Evolutionary conservation across 2,888 invertebrate genomes (phyloP).

Genomic region (Nymphalis urticae): DNA sequence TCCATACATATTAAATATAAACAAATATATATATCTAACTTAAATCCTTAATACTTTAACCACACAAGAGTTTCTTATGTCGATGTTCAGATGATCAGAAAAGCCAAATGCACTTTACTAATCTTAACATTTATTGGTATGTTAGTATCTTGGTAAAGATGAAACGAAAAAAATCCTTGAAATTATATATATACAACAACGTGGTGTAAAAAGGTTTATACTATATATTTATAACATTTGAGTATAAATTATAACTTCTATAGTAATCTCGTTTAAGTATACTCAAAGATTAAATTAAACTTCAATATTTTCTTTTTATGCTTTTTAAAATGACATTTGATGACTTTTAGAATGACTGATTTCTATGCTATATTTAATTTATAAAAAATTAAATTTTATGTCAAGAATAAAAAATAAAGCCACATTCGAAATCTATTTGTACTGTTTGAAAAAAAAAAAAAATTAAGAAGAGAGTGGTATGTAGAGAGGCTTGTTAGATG

Average conservation of each 20-base stretch:
- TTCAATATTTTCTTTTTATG: not conserved
- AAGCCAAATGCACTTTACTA: no score
- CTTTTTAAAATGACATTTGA: not conserved
- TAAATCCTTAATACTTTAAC: no score
- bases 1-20: no score
- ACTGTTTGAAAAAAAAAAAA: slow-evolving; percentile 29
- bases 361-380: not conserved
- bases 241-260: not conserved
- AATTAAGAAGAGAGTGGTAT: slow-evolving; percentile 27
- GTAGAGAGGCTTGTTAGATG: slow-evolving; percentile 38
- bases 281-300: not conserved
- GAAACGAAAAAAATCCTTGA: no score
- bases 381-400: not conserved
- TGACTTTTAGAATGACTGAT: not conserved
- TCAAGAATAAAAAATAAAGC: not conserved
- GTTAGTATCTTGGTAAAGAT: no score
- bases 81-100: no score
- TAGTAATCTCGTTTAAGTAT: not conserved
- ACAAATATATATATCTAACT: no score
- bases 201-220: slow-evolving; percentile 2
- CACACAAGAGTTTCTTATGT: no score
- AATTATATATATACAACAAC: not conserved
- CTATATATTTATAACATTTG: not conserved
- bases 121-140: no score
- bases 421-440: not conserved